Evolutionary conservation across 2,888 invertebrate species (phyloP), one percentile per base, ranked within the genome.

Genomic region (Rhimphoctona megacephalus): DNA sequence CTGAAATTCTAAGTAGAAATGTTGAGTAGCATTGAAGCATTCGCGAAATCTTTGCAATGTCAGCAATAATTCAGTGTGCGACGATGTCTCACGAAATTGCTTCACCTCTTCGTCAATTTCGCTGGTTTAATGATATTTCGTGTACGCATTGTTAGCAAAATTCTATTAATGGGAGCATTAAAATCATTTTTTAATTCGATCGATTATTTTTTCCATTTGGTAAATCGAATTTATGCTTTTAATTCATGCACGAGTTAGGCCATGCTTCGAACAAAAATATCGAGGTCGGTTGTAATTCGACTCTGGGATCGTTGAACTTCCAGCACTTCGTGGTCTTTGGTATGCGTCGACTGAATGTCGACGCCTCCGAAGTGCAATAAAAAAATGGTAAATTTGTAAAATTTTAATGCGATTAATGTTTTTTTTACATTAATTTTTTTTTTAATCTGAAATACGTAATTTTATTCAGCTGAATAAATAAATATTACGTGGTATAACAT

Each of bases 141-240:
- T 54, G 52, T 66, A 87, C 86, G 86, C 86, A 87, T 64, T 54
- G 69, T 79, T 76, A 14, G 70, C 86, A 57, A 76, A 82, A 84
- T 84, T 69, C 2, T 46, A 1, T 76, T 19, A 25, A 61, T 74
- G n/a, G 9, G 46, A 80, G 9, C 52, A 30, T 70, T 70, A 9
- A 64, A 73, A 76, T 82, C 9, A 36, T 30, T 30, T 78, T 83
- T 64, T 9, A 17, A 25, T 30, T n/a, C 72, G 52, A 39, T 61
- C 49, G 2, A 4, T 43, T 39, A 19, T 11, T 22, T 67, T 52
- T 52, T 49, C 22, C 30, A 78, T 74, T 39, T 67, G 61, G 30
- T 33, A 49, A 43, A 80, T 39, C 69, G 67, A 39, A 39, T 17
- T 67, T 46, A 5, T 22, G 57, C 36, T 69, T 64, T 54, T 33